A percentile compares a stretch with the other conserved stretches of the same genome.
Conservation (phyloP, 2,113 vertebrate genomes). For the Strigops habroptila region DNA sequence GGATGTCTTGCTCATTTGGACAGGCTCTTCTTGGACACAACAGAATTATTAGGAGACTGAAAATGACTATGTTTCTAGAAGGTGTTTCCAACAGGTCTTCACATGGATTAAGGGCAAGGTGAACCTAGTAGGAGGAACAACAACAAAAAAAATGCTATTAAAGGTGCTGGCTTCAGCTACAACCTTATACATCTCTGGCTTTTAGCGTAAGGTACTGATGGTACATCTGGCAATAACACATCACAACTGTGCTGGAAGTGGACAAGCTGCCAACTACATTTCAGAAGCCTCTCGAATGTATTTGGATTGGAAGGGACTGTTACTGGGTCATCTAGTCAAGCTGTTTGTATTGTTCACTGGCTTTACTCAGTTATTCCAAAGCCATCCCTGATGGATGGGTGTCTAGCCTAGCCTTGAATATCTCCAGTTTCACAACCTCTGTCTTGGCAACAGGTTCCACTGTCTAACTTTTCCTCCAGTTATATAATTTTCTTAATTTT, state of each 20-base stretch:
- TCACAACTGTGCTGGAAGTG: background rate
- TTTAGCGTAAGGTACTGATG: background rate
- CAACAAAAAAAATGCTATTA: background rate
- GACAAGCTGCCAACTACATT: conserved; percentile 17
- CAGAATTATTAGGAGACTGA: background rate
- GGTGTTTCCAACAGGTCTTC: conserved; percentile 55
- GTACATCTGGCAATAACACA: background rate
- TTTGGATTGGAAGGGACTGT: conserved; percentile 56
- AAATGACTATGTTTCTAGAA: background rate
- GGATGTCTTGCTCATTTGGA: conserved; percentile 91
- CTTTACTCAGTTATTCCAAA: conserved; percentile 53
- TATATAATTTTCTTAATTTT: conserved; percentile 53
- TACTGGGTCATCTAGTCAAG: conserved; percentile 58
- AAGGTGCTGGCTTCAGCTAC: conserved; percentile 15
- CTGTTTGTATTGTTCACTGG: conserved; percentile 31
- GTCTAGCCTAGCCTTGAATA: conserved; percentile 50
- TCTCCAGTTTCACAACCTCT: conserved; percentile 65
- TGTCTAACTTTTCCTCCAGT: conserved; percentile 68
- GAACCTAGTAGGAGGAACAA: conserved; percentile 42
- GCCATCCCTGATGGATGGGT: conserved; percentile 39
- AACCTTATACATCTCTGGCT: background rate
- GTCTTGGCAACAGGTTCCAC: conserved; percentile 50
- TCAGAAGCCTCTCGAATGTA: conserved; percentile 11
- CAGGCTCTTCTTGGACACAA: conserved; percentile 62
- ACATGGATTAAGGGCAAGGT: conserved; percentile 27